Conservation (phyloP, 2,113 vertebrate species). For the Tachysurus vachellii region DNA sequence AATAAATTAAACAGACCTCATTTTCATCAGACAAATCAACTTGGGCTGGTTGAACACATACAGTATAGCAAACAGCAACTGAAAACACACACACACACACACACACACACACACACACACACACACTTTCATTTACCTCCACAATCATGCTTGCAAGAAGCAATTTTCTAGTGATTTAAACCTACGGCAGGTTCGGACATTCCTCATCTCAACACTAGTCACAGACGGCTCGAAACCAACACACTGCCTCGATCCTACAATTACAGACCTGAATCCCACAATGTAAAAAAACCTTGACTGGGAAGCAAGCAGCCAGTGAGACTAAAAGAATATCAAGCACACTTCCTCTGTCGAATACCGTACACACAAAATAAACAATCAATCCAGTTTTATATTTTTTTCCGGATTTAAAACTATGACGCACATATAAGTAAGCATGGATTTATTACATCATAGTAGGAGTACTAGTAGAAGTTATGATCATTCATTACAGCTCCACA, state of each 20-base stretch:
- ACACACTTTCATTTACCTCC: constrained; percentile 58
- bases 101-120: constrained; percentile 30
- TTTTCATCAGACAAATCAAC: background rate
- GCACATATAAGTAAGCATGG: background rate
- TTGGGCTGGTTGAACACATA: background rate
- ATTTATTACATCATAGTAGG: background rate
- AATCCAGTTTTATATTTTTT: background rate
- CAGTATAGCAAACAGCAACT: constrained; percentile 32
- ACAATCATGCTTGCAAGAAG: constrained; percentile 57
- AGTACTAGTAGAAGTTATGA: background rate
- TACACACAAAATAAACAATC: background rate
- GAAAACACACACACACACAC: constrained; percentile 19
- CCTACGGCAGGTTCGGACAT: constrained; percentile 41
- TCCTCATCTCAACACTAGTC: constrained; percentile 49
- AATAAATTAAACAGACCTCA: constrained; percentile 9
- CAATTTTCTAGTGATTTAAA: constrained; percentile 62
- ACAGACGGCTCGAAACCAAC: constrained; percentile 43
- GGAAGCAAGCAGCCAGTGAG: background rate
- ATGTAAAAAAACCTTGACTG: constrained; percentile 43
- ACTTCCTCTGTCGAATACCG: background rate
- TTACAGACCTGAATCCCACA: constrained; percentile 45
- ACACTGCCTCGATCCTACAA: constrained; percentile 40
- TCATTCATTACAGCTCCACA: background rate
- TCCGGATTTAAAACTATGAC: background rate
- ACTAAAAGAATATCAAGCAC: background rate